A percentile compares a stretch with the other conserved stretches of the same genome.
Conservation (phyloP, 2,113 vertebrate species). For the Coturnix japonica region DNA sequence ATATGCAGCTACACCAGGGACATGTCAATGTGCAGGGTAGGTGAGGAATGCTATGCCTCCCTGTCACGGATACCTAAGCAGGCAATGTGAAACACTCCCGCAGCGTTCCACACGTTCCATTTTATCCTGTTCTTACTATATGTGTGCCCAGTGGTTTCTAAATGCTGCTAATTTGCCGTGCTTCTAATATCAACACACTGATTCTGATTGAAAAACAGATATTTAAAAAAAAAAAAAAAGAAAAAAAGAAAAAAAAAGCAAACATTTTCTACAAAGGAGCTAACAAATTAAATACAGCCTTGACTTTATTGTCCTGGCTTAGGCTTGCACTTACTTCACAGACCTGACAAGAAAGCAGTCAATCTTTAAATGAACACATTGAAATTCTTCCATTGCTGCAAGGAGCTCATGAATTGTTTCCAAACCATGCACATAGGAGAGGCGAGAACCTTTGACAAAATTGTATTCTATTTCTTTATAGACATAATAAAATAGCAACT, state of each 20-base stretch:
- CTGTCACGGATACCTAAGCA: background rate
- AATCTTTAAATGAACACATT: background rate
- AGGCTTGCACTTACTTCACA: background rate
- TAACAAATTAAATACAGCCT: background rate
- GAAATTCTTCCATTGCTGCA: background rate
- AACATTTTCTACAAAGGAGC: background rate
- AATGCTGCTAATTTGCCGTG: background rate
- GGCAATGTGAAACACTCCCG: background rate
- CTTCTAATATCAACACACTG: background rate
- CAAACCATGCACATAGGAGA: background rate
- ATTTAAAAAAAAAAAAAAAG: background rate
- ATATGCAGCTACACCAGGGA: background rate
- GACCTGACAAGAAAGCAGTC: background rate
- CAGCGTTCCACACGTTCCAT: background rate
- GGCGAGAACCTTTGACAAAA: background rate
- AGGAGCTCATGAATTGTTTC: background rate
- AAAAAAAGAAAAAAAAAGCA: background rate
- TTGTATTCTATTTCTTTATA: background rate
- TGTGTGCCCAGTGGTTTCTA: background rate
- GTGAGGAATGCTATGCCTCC: conserved; percentile 56
- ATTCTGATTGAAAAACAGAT: background rate
- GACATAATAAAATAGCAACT: background rate
- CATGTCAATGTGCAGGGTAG: background rate
- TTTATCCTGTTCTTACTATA: background rate
- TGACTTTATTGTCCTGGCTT: background rate